These are phyloP conservation scores for Zaprionus taronus DNA, from an alignment of 1,140 invertebrate species.

Conservation along the genomic window DNA sequence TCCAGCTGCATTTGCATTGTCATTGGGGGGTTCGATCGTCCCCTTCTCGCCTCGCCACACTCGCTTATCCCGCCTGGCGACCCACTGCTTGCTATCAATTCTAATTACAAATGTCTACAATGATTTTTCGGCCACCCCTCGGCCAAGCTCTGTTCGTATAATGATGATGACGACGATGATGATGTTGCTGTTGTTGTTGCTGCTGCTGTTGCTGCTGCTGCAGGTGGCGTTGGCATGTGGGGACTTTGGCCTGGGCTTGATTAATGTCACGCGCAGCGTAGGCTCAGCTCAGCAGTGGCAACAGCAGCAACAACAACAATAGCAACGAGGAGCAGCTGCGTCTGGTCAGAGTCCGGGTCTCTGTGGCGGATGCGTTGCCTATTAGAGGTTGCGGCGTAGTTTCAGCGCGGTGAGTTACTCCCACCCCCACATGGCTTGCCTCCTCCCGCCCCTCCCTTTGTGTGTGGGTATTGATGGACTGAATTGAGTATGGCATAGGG, in stretches of 20 bases:
- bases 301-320: slow-evolving; percentile 8
- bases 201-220: slow-evolving; percentile 23
- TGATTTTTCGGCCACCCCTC: slow-evolving; percentile 73
- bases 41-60: neutral
- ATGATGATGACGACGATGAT: slow-evolving; percentile 27
- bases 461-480: slow-evolving; percentile 12
- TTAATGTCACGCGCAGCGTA: slow-evolving; percentile 72
- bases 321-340: slow-evolving; percentile 46
- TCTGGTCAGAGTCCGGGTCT: slow-evolving; percentile 35
- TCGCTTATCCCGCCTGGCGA: neutral
- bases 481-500: neutral
- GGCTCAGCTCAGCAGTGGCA: slow-evolving; percentile 21
- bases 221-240: slow-evolving; percentile 42
- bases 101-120: slow-evolving; percentile 82
- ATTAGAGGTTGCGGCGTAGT: slow-evolving; percentile 69
- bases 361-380: slow-evolving; percentile 57
- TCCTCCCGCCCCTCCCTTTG: neutral
- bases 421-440: neutral
- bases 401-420: slow-evolving; percentile 36
- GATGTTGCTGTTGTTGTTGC: slow-evolving; percentile 6
- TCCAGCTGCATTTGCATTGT: slow-evolving; percentile 31
- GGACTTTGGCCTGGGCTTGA: slow-evolving; percentile 57
- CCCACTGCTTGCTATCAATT: slow-evolving; percentile 75
- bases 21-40: slow-evolving; percentile 6
- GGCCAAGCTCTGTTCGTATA: slow-evolving; percentile 1